Conservation (phyloP, 2,888 invertebrate genomes). For the Ectemnius continuus region DNA sequence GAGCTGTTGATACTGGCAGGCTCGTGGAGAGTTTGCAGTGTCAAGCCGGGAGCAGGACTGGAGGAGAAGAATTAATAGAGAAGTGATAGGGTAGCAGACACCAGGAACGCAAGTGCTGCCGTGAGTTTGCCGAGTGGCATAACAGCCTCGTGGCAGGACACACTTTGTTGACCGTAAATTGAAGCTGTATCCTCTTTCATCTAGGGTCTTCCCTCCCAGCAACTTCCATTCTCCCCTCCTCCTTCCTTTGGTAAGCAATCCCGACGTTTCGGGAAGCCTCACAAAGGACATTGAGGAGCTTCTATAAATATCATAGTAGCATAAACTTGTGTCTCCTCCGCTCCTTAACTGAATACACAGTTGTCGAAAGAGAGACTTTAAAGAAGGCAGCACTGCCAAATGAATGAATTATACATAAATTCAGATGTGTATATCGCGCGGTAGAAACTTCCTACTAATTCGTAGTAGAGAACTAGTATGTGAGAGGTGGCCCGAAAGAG, state of each 20-base stretch:
- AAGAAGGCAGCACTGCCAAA: too few species aligned
- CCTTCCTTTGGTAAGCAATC: not conserved
- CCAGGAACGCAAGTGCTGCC: slow-evolving; percentile 1
- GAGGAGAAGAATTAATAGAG: slow-evolving; percentile 35
- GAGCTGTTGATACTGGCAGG: too few species aligned
- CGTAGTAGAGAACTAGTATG: too few species aligned
- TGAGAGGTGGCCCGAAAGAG: too few species aligned
- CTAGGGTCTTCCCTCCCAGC: slow-evolving; percentile 9
- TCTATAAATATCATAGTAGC: too few species aligned
- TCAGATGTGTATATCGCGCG: too few species aligned
- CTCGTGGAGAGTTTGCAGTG: too few species aligned
- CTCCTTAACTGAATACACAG: too few species aligned
- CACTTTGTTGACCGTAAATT: slow-evolving; percentile 46
- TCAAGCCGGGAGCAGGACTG: not conserved
- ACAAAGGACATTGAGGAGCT: not conserved
- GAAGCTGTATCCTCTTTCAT: slow-evolving; percentile 37
- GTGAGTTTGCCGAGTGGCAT: slow-evolving; percentile 10
- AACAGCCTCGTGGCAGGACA: slow-evolving; percentile 5
- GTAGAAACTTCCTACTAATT: too few species aligned
- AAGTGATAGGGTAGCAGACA: slow-evolving; percentile 25
- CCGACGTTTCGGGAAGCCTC: not conserved
- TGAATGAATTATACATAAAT: too few species aligned
- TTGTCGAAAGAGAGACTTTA: too few species aligned
- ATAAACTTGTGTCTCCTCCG: too few species aligned
- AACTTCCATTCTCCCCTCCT: slow-evolving; percentile 5